Conservation (phyloP, 64 coral and sea anemone genomes). For the Pocillopora verrucosa region DNA sequence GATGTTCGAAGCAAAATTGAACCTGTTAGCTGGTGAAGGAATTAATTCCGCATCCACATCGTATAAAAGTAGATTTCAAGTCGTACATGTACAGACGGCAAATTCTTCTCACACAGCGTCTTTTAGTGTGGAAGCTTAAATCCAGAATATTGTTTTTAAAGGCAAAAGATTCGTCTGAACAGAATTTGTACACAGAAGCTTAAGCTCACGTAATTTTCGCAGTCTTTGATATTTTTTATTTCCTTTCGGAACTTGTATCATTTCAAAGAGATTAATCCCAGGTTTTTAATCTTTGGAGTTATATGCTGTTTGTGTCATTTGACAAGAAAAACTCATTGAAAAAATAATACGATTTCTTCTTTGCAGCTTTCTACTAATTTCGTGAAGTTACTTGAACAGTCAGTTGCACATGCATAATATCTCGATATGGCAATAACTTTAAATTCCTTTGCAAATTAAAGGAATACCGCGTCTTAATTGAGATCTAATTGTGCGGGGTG, state of each 20-base stretch:
- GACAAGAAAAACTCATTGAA: background rate
- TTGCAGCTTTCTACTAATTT: background rate
- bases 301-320: background rate
- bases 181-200: background rate
- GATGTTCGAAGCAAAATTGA: too few relatives aligned
- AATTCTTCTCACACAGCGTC: background rate
- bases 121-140: background rate
- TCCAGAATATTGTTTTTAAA: background rate
- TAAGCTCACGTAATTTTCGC: background rate
- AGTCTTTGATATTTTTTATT: slow-evolving; percentile 4
- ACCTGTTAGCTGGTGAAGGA: too few relatives aligned
- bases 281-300: background rate
- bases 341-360: background rate
- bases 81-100: too few relatives aligned
- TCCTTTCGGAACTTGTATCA: background rate
- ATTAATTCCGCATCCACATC: too few relatives aligned
- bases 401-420: background rate
- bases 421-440: background rate
- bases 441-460: slow-evolving; percentile 16
- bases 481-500: background rate
- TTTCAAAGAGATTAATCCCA: background rate
- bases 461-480: slow-evolving; percentile 22
- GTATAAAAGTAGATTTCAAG: too few relatives aligned
- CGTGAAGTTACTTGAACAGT: background rate
- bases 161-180: background rate